Evolutionary conservation across 2,888 invertebrate genomes (phyloP), one percentile per base, ranked within the genome.

Genomic region (Papilio gigon): DNA sequence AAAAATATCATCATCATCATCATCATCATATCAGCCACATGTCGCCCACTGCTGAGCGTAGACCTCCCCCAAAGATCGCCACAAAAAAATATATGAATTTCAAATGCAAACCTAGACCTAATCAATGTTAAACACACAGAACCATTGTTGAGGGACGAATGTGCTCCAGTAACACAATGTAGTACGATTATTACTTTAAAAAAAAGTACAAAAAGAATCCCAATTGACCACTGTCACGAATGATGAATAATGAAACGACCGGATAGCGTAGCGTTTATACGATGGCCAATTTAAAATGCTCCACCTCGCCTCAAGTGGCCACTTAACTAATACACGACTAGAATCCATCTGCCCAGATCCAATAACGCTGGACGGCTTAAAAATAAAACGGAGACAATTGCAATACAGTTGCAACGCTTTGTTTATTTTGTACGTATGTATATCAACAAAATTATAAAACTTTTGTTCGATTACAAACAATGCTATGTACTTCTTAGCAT

Each of bases 351-450:
- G 63, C 20, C 67, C 17, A 64, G 71, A 60, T 70, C 50, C 42
- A 47, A 66, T 70, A 68, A 71, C 20, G 58, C 80, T 86, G 84
- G 86, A 75, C 79, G 78, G 77, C 76, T 83, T 83, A 84, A 86
- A 86, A 89, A 89, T 89, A 88, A 89, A 87, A 85, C 84, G 80
- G 79, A 81, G 79, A 81, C 87, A 87, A 88, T 86, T 86, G 86
- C 83, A 83, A 78, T 77, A 80, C 80, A 85, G 80, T 82, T 84
- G 83, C 83, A 84, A 76, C 73, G 74, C 76, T 79, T 77, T 61
- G 73, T 73, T 68, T 59, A 75, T 74, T 72, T 74, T 75, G 74
- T 74, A 72, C 72, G 71, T 78, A 72, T 73, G 74, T 77, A 71
- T 74, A 76, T 75, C 75, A 77, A 78, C 76, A 79, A 78, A 79